Evolutionary conservation across 35 echinoderm and acorn worm species (phyloP).

Genomic region (Acanthaster planci): DNA sequence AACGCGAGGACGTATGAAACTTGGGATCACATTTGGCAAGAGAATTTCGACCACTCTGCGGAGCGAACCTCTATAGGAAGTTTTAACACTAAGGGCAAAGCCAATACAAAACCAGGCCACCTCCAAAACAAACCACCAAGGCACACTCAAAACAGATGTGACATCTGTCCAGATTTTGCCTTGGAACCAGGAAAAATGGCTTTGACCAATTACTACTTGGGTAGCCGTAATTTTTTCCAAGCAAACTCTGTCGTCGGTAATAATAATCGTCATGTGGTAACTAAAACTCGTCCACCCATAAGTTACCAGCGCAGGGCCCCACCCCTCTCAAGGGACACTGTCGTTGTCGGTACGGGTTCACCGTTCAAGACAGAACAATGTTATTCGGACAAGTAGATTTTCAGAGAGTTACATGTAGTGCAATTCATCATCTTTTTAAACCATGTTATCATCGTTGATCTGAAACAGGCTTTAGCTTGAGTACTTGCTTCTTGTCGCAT

Average conservation of each 20-base stretch:
- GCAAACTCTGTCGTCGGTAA: neutral
- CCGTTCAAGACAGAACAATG: neutral
- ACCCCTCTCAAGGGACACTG: slow-evolving; percentile 1
- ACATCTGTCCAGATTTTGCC: neutral
- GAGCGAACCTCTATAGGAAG: neutral
- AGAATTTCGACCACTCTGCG: neutral
- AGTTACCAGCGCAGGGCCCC: neutral
- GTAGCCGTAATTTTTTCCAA: neutral
- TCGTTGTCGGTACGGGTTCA: neutral
- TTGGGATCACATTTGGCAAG: neutral
- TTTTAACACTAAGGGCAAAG: neutral
- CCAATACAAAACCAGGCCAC: neutral
- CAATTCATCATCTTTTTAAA: too few relatives aligned
- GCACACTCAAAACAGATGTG: neutral
- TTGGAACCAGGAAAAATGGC: neutral
- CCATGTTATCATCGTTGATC: too few relatives aligned
- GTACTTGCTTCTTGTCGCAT: too few relatives aligned
- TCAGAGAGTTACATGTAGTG: too few relatives aligned
- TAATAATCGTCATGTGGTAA: neutral
- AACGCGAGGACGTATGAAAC: neutral
- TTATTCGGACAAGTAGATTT: neutral
- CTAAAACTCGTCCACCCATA: neutral
- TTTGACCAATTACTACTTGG: neutral
- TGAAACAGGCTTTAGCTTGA: too few relatives aligned
- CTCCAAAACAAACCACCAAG: too few relatives aligned